Evolutionary conservation across 2,113 vertebrate species (phyloP).

Genomic region (Hoplias malabaricus): DNA sequence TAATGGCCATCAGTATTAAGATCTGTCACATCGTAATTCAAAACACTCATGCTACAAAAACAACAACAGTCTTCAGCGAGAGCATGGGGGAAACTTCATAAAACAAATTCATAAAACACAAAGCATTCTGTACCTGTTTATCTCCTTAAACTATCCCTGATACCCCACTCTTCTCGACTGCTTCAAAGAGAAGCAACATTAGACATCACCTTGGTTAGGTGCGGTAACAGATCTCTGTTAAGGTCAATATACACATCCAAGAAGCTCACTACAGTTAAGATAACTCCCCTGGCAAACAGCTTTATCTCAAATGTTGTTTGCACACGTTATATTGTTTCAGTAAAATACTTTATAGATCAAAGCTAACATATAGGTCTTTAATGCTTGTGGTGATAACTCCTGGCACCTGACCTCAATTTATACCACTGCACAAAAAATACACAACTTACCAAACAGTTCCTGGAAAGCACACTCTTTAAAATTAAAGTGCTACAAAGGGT

Average conservation of each 20-base stretch:
- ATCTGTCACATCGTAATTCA: too few species aligned
- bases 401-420: not conserved
- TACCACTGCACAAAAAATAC: not conserved
- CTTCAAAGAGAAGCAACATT: not conserved
- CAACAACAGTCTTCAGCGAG: too few species aligned
- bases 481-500: not conserved
- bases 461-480: not conserved
- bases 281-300: not conserved
- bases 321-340: not conserved
- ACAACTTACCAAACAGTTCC: not conserved
- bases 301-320: not conserved
- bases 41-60: too few species aligned
- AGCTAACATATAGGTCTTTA: not conserved
- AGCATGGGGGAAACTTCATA: too few species aligned
- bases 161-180: too few species aligned
- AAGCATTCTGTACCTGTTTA: too few species aligned
- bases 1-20: too few species aligned
- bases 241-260: not conserved
- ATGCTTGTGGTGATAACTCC: not conserved
- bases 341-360: not conserved
- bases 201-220: not conserved
- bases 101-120: too few species aligned
- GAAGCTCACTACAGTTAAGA: not conserved
- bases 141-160: too few species aligned
- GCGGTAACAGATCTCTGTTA: not conserved